Base-by-base conservation (phyloP, 2,888 invertebrate genomes). In the Ochropleura plecta region DNA sequence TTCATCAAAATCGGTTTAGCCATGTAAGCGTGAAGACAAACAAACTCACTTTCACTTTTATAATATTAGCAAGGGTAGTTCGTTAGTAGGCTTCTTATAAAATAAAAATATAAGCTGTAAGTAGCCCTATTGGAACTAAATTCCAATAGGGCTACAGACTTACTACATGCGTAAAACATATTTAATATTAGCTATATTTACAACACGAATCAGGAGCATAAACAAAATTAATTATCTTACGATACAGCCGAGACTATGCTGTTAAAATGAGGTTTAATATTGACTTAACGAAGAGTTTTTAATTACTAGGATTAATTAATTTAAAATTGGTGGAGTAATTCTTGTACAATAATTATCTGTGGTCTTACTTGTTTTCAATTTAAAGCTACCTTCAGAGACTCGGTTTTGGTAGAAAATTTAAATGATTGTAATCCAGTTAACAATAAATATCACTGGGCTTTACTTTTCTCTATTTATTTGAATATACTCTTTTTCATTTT, bases 261-360 rank as follows among this genome's bases (percentile, higher is more conserved):
- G 16, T 57, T 69, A 59, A 71, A 70, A 60, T n/a, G 6, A 48
- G 16, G 20, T 67, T 64, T 10, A 42, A 65, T 83, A 62, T 65
- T 60, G 12, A 72, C 44, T 48, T 65, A 49, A 40, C 42, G 10
- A 20, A 69, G 30, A 71, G n/a, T 57, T 83, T 83, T 83, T 83
- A 79, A 81, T 81, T 69, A 66, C 48, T 62, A 18, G 40, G 55
- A 70, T 79, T 83, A 79, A 69, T 72, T 79, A 40, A 69, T 72
- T 44, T n/a, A 0, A 49, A 79, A 51, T 68, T 60, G 64, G 79
- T 60, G 20, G 18, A 64, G 0, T 68, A 55, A 71, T 83, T 79
- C 42, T 46, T 78, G 65, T 69, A 78, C 76, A n/a, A 59, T 10
- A 81, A 65, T 74, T 48, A 51, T 14, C 42, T 66, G 77, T 30